Conservation (phyloP, 2,888 invertebrate genomes). For the Drosophila pegasa region DNA sequence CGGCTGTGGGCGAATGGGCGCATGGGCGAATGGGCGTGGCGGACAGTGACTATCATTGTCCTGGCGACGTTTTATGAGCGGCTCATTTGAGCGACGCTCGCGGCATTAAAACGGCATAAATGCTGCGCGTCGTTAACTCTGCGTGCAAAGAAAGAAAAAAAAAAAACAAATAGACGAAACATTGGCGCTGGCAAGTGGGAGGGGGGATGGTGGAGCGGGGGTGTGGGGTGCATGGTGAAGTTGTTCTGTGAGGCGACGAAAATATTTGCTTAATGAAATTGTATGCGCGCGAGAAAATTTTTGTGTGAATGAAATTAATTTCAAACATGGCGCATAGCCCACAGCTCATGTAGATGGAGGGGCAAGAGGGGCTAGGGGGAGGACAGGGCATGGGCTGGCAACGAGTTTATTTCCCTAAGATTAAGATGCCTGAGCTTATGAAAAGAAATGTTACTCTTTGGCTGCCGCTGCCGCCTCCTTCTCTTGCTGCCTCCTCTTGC, state of each 20-base stretch:
- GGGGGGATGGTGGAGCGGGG: not conserved
- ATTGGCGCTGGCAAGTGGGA: not conserved
- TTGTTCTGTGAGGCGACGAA: slow-evolving; percentile 52
- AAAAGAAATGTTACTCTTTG: slow-evolving; percentile 52
- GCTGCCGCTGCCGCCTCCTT: slow-evolving; percentile 22
- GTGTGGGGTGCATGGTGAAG: slow-evolving; percentile 34
- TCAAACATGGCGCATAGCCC: slow-evolving; percentile 62
- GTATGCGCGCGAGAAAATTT: slow-evolving; percentile 76
- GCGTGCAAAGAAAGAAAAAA: slow-evolving; percentile 10
- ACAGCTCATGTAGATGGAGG: slow-evolving; percentile 11
- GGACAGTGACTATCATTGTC: slow-evolving; percentile 47
- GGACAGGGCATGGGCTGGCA: slow-evolving; percentile 31
- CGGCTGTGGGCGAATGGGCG: slow-evolving; percentile 4
- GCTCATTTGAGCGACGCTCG: slow-evolving; percentile 57
- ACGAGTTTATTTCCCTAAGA: slow-evolving; percentile 69
- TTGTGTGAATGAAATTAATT: slow-evolving; percentile 78
- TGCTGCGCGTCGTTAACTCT: slow-evolving; percentile 68
- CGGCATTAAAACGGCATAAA: slow-evolving; percentile 75
- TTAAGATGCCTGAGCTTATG: slow-evolving; percentile 72
- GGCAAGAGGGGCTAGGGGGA: not conserved
- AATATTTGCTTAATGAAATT: slow-evolving; percentile 80
- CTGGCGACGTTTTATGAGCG: slow-evolving; percentile 62
- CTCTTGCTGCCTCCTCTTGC: slow-evolving; percentile 34
- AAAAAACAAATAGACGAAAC: slow-evolving; percentile 20
- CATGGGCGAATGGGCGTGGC: slow-evolving; percentile 37